phyloP scores from a whole-genome alignment of 2,113 vertebrate species.

The Peromyscus leucopus region DNA sequence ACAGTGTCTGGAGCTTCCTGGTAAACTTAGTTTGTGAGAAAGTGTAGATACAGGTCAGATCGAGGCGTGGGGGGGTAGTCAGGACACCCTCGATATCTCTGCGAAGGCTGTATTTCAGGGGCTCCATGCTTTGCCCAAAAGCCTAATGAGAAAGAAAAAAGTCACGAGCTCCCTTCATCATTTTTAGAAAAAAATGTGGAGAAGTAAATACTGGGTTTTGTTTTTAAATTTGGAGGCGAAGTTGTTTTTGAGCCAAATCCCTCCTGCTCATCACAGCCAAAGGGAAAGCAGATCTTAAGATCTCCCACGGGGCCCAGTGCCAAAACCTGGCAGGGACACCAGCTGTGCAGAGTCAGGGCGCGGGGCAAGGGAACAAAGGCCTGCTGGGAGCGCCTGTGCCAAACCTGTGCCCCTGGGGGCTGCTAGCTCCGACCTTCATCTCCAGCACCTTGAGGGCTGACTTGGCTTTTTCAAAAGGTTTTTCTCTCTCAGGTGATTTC shows the following conservation, averaged over 20 bases:
- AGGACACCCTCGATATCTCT: background rate
- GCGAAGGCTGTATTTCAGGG: background rate
- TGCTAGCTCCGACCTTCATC: accelerated
- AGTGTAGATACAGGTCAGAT: background rate
- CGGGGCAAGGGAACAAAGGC: background rate
- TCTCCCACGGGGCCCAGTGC: background rate
- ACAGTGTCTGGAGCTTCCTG: background rate
- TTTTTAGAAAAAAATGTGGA: background rate
- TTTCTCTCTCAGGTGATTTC: constrained; percentile 58
- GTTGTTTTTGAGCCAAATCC: background rate
- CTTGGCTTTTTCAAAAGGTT: background rate
- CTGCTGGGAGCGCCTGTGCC: background rate
- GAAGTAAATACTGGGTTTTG: background rate
- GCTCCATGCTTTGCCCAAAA: background rate
- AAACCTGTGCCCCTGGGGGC: background rate
- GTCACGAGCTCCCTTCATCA: background rate
- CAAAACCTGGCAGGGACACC: background rate
- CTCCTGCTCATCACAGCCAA: background rate
- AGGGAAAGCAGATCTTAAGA: background rate
- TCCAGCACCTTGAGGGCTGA: background rate
- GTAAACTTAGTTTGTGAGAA: background rate
- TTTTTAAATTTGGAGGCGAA: background rate
- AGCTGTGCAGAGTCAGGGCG: background rate
- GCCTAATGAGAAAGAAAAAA: background rate
- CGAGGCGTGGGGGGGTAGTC: too few species aligned